Evolutionary conservation across 1,140 invertebrate genomes (phyloP).

Genomic region (Aphelenchoides fujianensis): DNA sequence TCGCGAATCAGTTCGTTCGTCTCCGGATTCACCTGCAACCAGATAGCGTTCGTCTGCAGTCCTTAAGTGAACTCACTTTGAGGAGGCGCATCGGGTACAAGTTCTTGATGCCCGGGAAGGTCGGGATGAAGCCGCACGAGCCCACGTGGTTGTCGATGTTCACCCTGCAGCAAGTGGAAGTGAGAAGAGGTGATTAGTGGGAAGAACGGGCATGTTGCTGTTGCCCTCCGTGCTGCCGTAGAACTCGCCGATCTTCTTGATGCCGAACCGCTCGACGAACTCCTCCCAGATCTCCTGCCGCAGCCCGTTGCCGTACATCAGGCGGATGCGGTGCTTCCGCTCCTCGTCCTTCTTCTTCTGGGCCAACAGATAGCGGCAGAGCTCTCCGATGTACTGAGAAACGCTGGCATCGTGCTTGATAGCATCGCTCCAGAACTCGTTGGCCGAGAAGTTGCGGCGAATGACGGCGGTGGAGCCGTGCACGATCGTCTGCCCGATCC

Average conservation of each 20-base stretch:
- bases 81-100: constrained; percentile 42
- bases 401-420: constrained; percentile 89
- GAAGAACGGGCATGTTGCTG: constrained; percentile 69
- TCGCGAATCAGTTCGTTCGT: constrained; percentile 76
- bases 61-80: constrained; percentile 16
- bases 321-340: constrained; percentile 75
- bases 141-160: constrained; percentile 78
- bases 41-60: constrained; percentile 1
- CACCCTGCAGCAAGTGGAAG: too few relatives aligned
- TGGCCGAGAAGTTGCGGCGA: constrained; percentile 89
- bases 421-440: constrained; percentile 87
- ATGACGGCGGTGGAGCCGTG: constrained; percentile 76
- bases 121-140: constrained; percentile 65
- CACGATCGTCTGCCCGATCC: constrained; percentile 41
- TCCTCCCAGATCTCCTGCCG: constrained; percentile 89
- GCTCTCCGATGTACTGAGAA: constrained; percentile 96
- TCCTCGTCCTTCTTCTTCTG: constrained; percentile 76
- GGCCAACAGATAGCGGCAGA: constrained; percentile 92
- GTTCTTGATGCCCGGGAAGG: constrained; percentile 23
- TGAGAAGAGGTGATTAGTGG: too few relatives aligned
- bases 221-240: constrained; percentile 96
- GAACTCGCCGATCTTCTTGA: constrained; percentile 82
- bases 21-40: constrained; percentile 34
- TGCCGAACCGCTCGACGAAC: constrained; percentile 83
- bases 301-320: constrained; percentile 78